Percentiles rank a stretch among this genome's conserved stretches.
Conservation (phyloP, 2,888 invertebrate genomes). For the Lepas anatifera region DNA sequence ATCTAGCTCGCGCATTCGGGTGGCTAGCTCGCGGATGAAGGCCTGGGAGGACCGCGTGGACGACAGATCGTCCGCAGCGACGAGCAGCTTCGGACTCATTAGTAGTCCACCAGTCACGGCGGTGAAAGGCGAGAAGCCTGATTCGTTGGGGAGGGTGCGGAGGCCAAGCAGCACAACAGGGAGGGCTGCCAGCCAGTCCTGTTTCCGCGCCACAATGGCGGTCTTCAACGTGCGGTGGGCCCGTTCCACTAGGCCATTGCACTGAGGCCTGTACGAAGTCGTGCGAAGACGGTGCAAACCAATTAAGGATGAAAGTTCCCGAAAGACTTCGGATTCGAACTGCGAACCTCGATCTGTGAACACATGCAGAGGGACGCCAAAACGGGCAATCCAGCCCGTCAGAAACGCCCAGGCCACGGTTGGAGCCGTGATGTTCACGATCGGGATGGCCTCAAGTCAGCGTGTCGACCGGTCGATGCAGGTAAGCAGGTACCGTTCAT, state of each 20-base stretch:
- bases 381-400: not conserved
- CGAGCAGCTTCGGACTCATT: conserved; percentile 19
- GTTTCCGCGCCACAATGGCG: conserved; percentile 29
- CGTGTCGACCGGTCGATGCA: not conserved
- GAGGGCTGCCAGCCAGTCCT: conserved; percentile 28
- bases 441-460: not conserved
- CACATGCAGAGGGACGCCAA: not conserved
- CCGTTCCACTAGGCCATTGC: conserved; percentile 35
- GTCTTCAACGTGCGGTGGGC: conserved; percentile 35
- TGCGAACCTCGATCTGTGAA: conserved; percentile 30
- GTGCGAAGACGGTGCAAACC: conserved; percentile 14
- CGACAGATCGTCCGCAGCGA: not conserved
- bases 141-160: conserved; percentile 28
- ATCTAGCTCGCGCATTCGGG: not conserved
- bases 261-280: conserved; percentile 24
- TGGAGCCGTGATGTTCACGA: not conserved
- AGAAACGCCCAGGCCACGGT: not conserved
- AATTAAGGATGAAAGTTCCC: conserved; percentile 17
- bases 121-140: conserved; percentile 23
- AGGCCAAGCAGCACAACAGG: conserved; percentile 31
- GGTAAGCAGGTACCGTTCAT: not conserved
- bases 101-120: conserved; percentile 26
- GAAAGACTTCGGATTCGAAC: conserved; percentile 28
- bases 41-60: not conserved
- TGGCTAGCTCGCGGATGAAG: not conserved